Percentiles rank a stretch among this genome's conserved stretches.
Conservation (phyloP, 2,888 invertebrate genomes). For the Latrodectus elegans region DNA sequence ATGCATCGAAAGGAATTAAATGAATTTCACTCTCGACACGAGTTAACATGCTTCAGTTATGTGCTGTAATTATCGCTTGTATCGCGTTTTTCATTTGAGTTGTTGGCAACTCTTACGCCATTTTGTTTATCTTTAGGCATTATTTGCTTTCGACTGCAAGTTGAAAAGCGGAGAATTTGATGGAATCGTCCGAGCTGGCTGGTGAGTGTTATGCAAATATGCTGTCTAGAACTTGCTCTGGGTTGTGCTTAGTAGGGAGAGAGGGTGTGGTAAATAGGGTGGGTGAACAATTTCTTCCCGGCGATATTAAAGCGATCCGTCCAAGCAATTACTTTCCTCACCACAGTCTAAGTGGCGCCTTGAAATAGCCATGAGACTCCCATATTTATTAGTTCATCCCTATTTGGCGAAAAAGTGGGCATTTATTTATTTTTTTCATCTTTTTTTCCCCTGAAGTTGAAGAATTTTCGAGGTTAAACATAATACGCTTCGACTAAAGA, state of each 20-base stretch:
- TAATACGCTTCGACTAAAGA: too few relatives aligned
- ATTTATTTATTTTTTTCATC: too few relatives aligned
- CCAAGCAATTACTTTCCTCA: conserved; percentile 64
- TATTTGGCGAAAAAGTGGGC: conserved; percentile 36
- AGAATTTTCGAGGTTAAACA: too few relatives aligned
- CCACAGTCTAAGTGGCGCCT: conserved; percentile 58
- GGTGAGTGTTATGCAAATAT: conserved; percentile 52
- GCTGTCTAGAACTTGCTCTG: not conserved
- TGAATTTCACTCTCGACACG: conserved; percentile 1
- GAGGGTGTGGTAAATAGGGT: conserved; percentile 4
- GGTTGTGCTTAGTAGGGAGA: not conserved
- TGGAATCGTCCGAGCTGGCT: conserved; percentile 31
- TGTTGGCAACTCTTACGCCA: conserved; percentile 14
- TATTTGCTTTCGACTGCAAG: conserved; percentile 38
- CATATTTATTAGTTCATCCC: conserved; percentile 51
- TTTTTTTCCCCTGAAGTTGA: too few relatives aligned
- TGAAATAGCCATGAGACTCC: not conserved
- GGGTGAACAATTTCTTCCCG: conserved; percentile 48
- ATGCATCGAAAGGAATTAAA: conserved; percentile 28
- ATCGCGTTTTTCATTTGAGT: conserved; percentile 55
- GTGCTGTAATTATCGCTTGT: conserved; percentile 42
- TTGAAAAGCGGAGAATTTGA: conserved; percentile 43
- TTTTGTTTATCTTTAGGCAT: conserved; percentile 62
- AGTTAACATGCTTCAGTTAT: conserved; percentile 22
- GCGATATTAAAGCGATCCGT: conserved; percentile 65